A percentile compares a stretch with the other conserved stretches of the same genome.
Evolutionary conservation across 1,140 invertebrate genomes (phyloP).

Genomic region (Elymnias hypermnestra): DNA sequence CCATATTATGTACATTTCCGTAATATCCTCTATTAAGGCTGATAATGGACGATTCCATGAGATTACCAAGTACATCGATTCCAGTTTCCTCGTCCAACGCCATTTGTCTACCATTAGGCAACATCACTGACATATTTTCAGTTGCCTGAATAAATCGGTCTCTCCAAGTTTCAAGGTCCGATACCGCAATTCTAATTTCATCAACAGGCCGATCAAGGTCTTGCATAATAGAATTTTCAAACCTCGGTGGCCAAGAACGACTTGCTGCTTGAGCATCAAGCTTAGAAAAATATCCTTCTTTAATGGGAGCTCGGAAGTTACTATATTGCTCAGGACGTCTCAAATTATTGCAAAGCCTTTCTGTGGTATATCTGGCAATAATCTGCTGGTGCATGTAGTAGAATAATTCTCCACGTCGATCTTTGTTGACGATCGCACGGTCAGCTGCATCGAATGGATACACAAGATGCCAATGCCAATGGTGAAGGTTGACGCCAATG

Average conservation of each 20-base stretch:
- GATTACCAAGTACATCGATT: conserved; percentile 88
- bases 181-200: conserved; percentile 80
- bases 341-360: conserved; percentile 77
- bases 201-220: conserved; percentile 83
- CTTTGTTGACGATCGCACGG: conserved; percentile 79
- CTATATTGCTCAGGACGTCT: conserved; percentile 59
- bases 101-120: conserved; percentile 73
- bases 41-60: conserved; percentile 85
- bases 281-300: conserved; percentile 79
- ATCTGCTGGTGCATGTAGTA: conserved; percentile 89
- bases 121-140: conserved; percentile 78
- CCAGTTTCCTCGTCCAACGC: conserved; percentile 81
- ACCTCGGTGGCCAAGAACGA: conserved; percentile 71
- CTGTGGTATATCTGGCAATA: conserved; percentile 78
- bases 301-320: conserved; percentile 70
- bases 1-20: conserved; percentile 79
- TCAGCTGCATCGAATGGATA: conserved; percentile 82
- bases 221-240: conserved; percentile 76
- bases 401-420: conserved; percentile 85
- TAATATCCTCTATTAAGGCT: conserved; percentile 80
- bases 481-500: conserved; percentile 84
- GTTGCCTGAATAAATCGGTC: conserved; percentile 86
- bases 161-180: conserved; percentile 84
- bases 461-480: conserved; percentile 92
- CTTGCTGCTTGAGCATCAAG: conserved; percentile 76